Conservation (phyloP, 2,113 vertebrate genomes). For the Struthidea cinerea region DNA sequence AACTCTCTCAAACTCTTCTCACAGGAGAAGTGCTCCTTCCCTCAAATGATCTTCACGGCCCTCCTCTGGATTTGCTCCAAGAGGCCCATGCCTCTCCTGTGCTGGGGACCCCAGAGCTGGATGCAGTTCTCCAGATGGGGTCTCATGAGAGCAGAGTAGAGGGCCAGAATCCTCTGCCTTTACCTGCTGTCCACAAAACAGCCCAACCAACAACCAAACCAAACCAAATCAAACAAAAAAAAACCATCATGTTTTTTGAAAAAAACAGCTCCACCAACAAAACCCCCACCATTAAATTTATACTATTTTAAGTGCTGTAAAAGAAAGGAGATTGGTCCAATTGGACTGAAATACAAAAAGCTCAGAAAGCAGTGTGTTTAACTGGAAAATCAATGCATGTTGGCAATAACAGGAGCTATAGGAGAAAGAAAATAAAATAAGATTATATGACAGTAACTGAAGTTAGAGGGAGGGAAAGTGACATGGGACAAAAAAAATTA, state of each 20-base stretch:
- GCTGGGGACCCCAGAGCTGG: neutral
- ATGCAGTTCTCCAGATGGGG: neutral
- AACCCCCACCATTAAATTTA: neutral
- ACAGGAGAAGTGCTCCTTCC: neutral
- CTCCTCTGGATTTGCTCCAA: neutral
- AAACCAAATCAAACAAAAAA: fast-evolving
- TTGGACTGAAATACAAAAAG: neutral
- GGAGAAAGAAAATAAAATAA: neutral
- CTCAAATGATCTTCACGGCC: no score
- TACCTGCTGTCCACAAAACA: neutral
- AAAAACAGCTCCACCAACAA: no score
- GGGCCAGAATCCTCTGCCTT: neutral
- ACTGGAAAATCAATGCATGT: neutral
- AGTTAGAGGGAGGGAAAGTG: neutral
- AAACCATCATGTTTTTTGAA: no score
- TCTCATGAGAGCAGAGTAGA: neutral
- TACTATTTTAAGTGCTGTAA: neutral
- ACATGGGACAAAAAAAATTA: neutral
- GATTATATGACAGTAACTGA: neutral
- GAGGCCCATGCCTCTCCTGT: neutral
- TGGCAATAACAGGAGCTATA: neutral
- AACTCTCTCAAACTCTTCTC: neutral
- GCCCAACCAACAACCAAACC: neutral
- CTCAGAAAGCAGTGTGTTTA: neutral
- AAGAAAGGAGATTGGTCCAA: neutral